A percentile compares a stretch with the other conserved stretches of the same genome.
phyloP scores from a whole-genome alignment of 2,888 invertebrate species.

The Rhagium mordax region DNA sequence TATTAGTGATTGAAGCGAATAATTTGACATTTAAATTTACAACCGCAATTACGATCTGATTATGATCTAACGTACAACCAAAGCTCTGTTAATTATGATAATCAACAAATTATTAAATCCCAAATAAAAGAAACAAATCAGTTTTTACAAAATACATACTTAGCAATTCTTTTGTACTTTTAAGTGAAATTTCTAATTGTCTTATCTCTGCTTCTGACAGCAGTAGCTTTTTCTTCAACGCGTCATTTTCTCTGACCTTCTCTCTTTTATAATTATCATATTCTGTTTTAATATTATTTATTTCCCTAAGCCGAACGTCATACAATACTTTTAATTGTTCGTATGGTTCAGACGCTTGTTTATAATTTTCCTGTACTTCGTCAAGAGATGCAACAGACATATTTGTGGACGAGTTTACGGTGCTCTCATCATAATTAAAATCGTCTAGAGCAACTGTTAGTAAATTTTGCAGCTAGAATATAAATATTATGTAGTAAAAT shows the following conservation, averaged over 20 bases:
- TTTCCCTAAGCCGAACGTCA: conserved; percentile 67
- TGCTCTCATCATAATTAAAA: conserved; percentile 76
- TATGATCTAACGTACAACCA: too few species aligned
- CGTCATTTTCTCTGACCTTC: conserved; percentile 53
- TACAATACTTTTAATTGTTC: conserved; percentile 70
- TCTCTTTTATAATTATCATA: conserved; percentile 54
- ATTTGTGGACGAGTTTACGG: conserved; percentile 61
- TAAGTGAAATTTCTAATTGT: conserved; percentile 57
- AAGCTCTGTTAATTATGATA: too few species aligned
- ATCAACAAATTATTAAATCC: too few species aligned
- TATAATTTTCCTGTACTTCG: conserved; percentile 55
- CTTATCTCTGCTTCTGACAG: conserved; percentile 59
- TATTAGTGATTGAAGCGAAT: too few species aligned
- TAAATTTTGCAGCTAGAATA: conserved; percentile 76
- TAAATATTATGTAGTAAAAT: too few species aligned
- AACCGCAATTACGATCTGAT: too few species aligned
- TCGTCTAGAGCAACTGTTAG: conserved; percentile 81
- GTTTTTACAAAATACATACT: conserved; percentile 41
- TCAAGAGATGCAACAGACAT: conserved; percentile 55
- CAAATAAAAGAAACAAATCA: not conserved
- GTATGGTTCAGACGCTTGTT: conserved; percentile 53
- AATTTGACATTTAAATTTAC: too few species aligned
- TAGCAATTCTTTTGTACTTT: conserved; percentile 58
- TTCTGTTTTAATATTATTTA: conserved; percentile 55
- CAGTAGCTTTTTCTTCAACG: conserved; percentile 55